These are phyloP conservation scores for Acanthurus leucopareius DNA, from an alignment of 2,797 vertebrate species.

Conservation along the genomic window DNA sequence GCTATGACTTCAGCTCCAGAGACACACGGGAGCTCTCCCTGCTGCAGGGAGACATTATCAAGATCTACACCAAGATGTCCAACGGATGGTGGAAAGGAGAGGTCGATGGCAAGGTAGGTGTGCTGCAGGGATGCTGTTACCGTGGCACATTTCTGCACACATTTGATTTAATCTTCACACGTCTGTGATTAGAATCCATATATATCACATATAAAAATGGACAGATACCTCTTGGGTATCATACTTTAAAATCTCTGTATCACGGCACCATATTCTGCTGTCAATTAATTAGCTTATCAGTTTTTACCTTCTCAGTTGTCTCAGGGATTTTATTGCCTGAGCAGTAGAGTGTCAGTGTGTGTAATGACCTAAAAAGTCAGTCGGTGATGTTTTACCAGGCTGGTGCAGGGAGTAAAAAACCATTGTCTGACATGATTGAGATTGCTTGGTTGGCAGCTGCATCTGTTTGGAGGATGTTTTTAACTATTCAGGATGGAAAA, in stretches of 20 bases:
- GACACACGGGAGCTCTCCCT: slow-evolving; percentile 94
- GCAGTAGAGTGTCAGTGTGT: not conserved
- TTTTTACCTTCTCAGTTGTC: not conserved
- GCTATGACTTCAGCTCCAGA: slow-evolving; percentile 95
- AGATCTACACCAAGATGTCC: slow-evolving; percentile 93
- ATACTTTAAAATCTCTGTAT: not conserved
- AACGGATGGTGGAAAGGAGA: slow-evolving; percentile 99
- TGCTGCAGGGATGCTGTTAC: not conserved
- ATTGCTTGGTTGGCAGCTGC: not conserved
- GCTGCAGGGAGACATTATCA: slow-evolving; percentile 93
- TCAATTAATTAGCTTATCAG: not conserved
- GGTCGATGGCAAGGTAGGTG: slow-evolving; percentile 90
- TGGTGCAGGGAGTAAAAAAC: not conserved
- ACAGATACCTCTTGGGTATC: not conserved
- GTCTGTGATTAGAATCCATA: not conserved
- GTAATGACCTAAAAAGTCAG: not conserved
- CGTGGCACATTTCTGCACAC: not conserved
- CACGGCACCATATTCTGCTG: not conserved
- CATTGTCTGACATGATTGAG: not conserved
- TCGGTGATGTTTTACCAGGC: not conserved
- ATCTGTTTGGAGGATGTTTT: not conserved
- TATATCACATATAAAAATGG: not conserved
- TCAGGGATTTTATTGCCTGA: not conserved
- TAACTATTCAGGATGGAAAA: not conserved
- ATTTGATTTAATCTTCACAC: not conserved